phyloP scores from a whole-genome alignment of 1,140 invertebrate species.

The Phortica variegata region DNA sequence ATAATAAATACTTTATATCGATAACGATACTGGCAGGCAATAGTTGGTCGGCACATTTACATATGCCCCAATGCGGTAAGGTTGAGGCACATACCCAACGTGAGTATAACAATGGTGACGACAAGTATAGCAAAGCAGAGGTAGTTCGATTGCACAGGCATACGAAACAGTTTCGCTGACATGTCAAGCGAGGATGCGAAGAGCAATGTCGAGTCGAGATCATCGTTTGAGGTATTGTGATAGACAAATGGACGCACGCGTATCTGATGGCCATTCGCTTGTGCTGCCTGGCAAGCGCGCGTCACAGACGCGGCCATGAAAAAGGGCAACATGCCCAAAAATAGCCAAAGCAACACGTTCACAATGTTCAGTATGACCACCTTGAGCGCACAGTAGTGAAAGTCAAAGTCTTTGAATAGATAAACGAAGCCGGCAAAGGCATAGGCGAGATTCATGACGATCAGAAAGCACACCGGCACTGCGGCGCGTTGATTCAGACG shows the following conservation, averaged over 20 bases:
- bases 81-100: constrained; percentile 67
- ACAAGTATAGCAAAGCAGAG: constrained; percentile 67
- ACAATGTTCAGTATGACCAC: constrained; percentile 64
- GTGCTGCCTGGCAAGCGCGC: constrained; percentile 68
- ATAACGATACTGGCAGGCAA: no score
- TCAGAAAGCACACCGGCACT: constrained; percentile 72
- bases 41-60: no score
- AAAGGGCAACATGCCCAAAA: constrained; percentile 67
- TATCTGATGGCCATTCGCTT: constrained; percentile 73
- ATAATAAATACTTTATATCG: no score
- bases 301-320: constrained; percentile 76
- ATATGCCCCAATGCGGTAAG: constrained; percentile 38
- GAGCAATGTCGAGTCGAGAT: constrained; percentile 74
- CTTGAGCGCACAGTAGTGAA: constrained; percentile 59
- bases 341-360: constrained; percentile 69
- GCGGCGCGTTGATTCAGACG: constrained; percentile 74
- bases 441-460: constrained; percentile 72
- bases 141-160: constrained; percentile 70
- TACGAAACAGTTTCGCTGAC: constrained; percentile 70
- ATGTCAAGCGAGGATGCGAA: constrained; percentile 74
- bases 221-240: constrained; percentile 70
- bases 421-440: constrained; percentile 68
- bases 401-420: constrained; percentile 61
- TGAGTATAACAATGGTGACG: constrained; percentile 62
- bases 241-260: constrained; percentile 76